Evolutionary conservation across 2,888 invertebrate species (phyloP).

Genomic region (Oscheius sp.): DNA sequence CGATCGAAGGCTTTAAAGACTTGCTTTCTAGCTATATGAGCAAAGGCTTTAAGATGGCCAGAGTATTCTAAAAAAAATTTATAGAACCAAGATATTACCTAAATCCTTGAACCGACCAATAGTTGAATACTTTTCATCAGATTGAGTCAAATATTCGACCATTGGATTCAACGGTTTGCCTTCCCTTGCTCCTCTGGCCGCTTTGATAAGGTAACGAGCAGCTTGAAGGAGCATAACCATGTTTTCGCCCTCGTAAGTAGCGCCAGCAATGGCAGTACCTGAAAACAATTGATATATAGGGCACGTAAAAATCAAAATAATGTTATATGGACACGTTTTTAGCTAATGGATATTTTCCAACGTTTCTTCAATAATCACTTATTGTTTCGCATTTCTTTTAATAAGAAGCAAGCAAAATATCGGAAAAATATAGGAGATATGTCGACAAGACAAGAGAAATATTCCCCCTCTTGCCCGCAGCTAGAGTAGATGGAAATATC

Average conservation of each 20-base stretch:
- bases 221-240: conserved; percentile 90
- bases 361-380: no score
- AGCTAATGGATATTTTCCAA: no score
- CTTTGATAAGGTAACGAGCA: conserved; percentile 83
- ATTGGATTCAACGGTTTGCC: conserved; percentile 36
- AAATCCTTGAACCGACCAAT: conserved; percentile 32
- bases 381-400: no score
- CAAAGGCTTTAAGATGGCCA: conserved; percentile 34
- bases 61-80: conserved; percentile 16
- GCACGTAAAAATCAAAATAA: no score
- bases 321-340: no score
- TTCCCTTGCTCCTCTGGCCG: conserved; percentile 46
- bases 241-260: conserved; percentile 96
- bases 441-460: no score
- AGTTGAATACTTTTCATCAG: conserved; percentile 31
- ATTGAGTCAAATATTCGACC: conserved; percentile 48
- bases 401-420: no score
- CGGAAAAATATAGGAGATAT: no score
- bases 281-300: no score
- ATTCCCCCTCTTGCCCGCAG: no score
- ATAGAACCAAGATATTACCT: neutral
- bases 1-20: conserved; percentile 44
- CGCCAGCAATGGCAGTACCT: conserved; percentile 80
- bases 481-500: no score
- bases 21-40: conserved; percentile 43